Base-by-base conservation (phyloP, 2,113 vertebrate species). In the Siniperca knerii region DNA sequence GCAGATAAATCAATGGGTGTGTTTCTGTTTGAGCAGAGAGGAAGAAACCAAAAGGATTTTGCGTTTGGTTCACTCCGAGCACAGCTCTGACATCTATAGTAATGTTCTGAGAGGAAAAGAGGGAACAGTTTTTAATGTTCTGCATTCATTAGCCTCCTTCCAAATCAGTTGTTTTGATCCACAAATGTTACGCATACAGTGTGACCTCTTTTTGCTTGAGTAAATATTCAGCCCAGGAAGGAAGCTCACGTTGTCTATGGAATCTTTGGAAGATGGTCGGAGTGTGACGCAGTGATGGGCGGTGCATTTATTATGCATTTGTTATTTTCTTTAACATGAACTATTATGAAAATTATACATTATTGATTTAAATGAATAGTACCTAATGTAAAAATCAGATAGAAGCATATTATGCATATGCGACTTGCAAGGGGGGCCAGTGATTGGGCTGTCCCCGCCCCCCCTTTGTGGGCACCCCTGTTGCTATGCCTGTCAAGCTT, bases 131-230 rank as follows among this genome's bases (percentile, higher is more conserved):
- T 69, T 70, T 76, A 65, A 81, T 69, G 71, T 52, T 71, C 16
- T 84, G 85, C 83, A 88, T 91, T 85, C 87, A 87, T 90, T 90
- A 89, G 71, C 91, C 83, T 82, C 85, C 74, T 92, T 93, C 67
- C 57, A 87, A 80, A 82, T 82, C 64, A 76, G 48, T 79, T 81
- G 79, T 90, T 90, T 86, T 86, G 78, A 88, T 89, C 70, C 83
- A 20, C 50, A 66, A 70, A 75, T 81, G 77, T 74, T 83, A 8
- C 90, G 81, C 83, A 70, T 15, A 57, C 69, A 84, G 77, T 6
- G 77, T 87, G 89, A 83, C 87, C 86, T 90, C 67, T 33, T 92
- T 92, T 82, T 87, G 79, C 83, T 75, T 83, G 75, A 42, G 52
- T 69, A 74, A 81, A 81, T 33, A 73, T 62, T 70, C 82, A 85